A percentile compares a stretch with the other conserved stretches of the same genome.
Conservation (phyloP, 1,140 invertebrate genomes). For the Charaxes varanes region DNA sequence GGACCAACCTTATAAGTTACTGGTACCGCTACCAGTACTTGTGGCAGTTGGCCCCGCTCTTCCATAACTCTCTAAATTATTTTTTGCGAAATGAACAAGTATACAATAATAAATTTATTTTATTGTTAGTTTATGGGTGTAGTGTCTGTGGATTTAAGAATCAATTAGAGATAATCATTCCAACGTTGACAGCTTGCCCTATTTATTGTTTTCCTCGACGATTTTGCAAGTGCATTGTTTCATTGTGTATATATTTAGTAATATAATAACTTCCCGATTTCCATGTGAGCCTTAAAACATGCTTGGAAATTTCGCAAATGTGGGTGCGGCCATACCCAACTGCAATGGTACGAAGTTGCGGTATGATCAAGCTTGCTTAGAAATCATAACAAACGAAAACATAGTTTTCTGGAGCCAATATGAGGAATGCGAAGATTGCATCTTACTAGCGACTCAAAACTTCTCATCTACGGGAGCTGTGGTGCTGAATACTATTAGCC, state of each 20-base stretch:
- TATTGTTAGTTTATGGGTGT: too few species aligned
- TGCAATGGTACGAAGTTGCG: constrained; percentile 42
- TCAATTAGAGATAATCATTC: too few species aligned
- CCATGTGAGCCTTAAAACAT: constrained; percentile 36
- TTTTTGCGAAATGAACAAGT: too few species aligned
- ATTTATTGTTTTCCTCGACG: too few species aligned
- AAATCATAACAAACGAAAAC: constrained; percentile 39
- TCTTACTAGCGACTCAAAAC: constrained; percentile 33
- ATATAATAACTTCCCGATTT: constrained; percentile 3
- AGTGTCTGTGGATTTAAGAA: too few species aligned
- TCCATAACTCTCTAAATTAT: too few species aligned
- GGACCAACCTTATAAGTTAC: too few species aligned
- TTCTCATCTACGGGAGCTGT: constrained; percentile 29
- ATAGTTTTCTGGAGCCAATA: constrained; percentile 57
- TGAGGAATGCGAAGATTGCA: constrained; percentile 58
- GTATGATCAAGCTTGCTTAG: constrained; percentile 59
- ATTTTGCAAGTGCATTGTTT: constrained; percentile 26
- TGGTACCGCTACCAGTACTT: too few species aligned
- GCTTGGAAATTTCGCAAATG: constrained; percentile 48
- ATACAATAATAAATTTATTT: too few species aligned
- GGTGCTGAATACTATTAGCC: constrained; percentile 46
- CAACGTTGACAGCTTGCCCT: too few species aligned
- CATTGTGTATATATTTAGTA: constrained; percentile 1
- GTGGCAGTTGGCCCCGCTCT: too few species aligned
- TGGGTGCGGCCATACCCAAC: constrained; percentile 41